Evolutionary conservation across 1,140 invertebrate species (phyloP).

Genomic region (Triops cancriformis): DNA sequence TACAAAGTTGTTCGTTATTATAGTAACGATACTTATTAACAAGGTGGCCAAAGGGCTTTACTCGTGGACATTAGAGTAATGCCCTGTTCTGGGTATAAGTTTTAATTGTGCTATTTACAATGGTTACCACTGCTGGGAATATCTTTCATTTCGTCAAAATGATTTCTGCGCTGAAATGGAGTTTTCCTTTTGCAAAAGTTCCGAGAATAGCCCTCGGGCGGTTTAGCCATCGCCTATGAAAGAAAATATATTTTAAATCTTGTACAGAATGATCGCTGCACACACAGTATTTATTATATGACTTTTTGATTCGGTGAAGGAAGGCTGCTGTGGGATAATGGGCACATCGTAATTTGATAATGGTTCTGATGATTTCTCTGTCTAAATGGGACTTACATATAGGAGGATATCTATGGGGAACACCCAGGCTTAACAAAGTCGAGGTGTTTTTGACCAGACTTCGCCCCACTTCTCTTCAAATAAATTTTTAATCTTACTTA

Average conservation of each 20-base stretch:
- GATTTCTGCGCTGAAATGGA: background rate
- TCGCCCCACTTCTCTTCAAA: background rate
- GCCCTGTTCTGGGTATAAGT: too few species aligned
- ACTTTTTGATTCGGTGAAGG: background rate
- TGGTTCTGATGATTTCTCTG: background rate
- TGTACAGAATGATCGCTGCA: background rate
- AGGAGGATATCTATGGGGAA: background rate
- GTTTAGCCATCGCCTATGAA: background rate
- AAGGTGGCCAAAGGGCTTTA: too few species aligned
- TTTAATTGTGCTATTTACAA: background rate
- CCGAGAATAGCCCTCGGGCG: background rate
- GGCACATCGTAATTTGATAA: background rate
- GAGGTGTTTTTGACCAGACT: background rate
- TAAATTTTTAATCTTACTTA: background rate
- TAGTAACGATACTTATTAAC: too few species aligned
- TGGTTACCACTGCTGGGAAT: background rate
- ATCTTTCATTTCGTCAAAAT: background rate
- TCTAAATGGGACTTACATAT: background rate
- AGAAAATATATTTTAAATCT: background rate
- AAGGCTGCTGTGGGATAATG: background rate
- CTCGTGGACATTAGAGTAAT: too few species aligned
- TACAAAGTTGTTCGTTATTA: too few species aligned
- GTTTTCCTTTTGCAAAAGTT: background rate
- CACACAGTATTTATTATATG: background rate
- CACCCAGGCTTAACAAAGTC: background rate